A percentile compares a stretch with the other conserved stretches of the same genome.
phyloP scores from a whole-genome alignment of 2,888 invertebrate species.

The Masnerella sp. region DNA sequence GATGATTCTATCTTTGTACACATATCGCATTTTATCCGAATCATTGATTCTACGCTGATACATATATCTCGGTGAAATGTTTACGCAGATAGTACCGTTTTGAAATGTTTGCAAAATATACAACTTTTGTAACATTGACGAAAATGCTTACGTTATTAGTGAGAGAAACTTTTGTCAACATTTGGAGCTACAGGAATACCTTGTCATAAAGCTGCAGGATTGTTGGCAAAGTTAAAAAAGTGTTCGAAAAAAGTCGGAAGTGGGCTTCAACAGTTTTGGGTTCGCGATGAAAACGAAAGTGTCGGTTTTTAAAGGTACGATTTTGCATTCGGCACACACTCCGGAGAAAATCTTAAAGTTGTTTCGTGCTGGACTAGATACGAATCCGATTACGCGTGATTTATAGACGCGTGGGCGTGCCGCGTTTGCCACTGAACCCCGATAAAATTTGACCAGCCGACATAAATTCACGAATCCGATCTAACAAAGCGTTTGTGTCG shows the following conservation, averaged over 20 bases:
- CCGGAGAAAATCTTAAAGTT: constrained; percentile 53
- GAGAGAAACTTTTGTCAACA: no score
- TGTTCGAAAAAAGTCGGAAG: constrained; percentile 7
- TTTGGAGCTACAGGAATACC: no score
- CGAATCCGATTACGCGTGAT: constrained; percentile 70
- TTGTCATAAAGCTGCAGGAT: no score
- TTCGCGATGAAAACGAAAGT: constrained; percentile 21
- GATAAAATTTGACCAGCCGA: constrained; percentile 77
- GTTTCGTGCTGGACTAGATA: constrained; percentile 63
- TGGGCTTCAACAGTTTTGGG: neutral
- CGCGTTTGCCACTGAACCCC: constrained; percentile 76
- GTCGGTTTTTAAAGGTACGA: constrained; percentile 27
- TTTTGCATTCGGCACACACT: constrained; percentile 39
- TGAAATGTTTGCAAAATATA: no score
- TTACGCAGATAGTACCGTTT: no score
- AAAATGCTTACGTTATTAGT: no score
- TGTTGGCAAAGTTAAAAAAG: neutral
- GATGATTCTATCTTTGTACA: constrained; percentile 34
- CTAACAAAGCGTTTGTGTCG: constrained; percentile 66
- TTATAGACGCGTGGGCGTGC: constrained; percentile 74
- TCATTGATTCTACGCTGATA: constrained; percentile 28
- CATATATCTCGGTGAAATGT: constrained; percentile 47
- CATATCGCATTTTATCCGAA: constrained; percentile 31
- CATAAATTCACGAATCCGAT: constrained; percentile 75
- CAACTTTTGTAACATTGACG: no score